Base-by-base conservation (phyloP, 1,140 invertebrate genomes). In the Drosophila rufa region DNA sequence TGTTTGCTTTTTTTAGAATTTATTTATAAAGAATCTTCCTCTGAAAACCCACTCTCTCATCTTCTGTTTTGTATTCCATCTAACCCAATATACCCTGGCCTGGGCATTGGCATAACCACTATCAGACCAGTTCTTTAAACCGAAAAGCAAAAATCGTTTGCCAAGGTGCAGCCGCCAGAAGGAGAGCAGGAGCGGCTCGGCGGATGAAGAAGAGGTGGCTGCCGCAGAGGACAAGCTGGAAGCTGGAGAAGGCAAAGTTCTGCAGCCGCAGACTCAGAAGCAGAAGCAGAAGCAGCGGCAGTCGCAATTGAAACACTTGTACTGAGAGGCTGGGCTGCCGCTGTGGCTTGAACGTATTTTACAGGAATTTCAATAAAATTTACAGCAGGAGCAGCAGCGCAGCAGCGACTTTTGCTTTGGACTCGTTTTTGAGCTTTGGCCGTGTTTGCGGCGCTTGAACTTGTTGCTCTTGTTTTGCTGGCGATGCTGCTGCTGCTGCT, bases 281-380 rank as follows among this genome's bases (percentile, higher is more conserved):
- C 67, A 53, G 76, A 66, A 53, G 78, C 67, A 77, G 33, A 46
- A 66, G 77, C 73, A 57, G 53, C 65, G 27, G 64, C 30, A 75
- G 68, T 74, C 55, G 65, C 85, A 89, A 89, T 89, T 89, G 85
- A 90, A 84, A 90, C 85, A 90, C 85, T 90, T 89, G 82, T 84
- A 73, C 81, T 84, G 70, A 80, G 82, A 75, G 47, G 74, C 60
- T 58, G 69, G 15, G 60, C 36, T 50, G 47, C 62, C 55, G 75
- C 40, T 60, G 59, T 56, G 70, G 59, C 27, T 30, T 4, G 5
- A 6, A 30, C 6, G 66, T 62, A 70, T 74, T 83, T 90, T 90
- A 70, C 81, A 85, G 79, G 85, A 90, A 90, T 90, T 90, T 90
- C 81, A 90, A 90, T 90, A 90, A 55, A 90, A 85, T 85, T 90